These are phyloP conservation scores for Leptestheria dahalacensis DNA, from an alignment of 1,140 invertebrate species.

Conservation along the genomic window DNA sequence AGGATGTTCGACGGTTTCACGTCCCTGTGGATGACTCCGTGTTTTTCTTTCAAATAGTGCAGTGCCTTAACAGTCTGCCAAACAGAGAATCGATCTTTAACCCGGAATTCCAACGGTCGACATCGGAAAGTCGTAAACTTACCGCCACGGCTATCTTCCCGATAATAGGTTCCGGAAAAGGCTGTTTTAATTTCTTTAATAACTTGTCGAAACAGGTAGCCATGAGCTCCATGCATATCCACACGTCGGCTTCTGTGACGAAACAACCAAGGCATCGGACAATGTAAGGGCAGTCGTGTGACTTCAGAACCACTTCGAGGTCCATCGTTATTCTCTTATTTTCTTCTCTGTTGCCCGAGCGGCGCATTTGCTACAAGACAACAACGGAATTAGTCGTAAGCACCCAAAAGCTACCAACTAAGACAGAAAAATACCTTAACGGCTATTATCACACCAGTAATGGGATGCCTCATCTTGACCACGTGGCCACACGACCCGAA, in stretches of 20 bases:
- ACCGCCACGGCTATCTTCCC: constrained; percentile 88
- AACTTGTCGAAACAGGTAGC: constrained; percentile 94
- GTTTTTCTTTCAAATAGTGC: constrained; percentile 79
- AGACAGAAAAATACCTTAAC: constrained; percentile 58
- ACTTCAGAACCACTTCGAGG: constrained; percentile 56
- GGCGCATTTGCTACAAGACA: constrained; percentile 63
- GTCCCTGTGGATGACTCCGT: constrained; percentile 93
- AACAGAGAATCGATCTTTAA: constrained; percentile 19
- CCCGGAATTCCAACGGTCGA: not conserved
- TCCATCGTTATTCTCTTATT: constrained; percentile 93
- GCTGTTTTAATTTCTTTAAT: constrained; percentile 63
- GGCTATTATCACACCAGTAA: constrained; percentile 78
- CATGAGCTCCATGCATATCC: constrained; percentile 99
- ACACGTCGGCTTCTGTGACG: constrained; percentile 89
- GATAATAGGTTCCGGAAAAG: constrained; percentile 84
- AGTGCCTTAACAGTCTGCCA: constrained; percentile 74
- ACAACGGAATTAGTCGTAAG: constrained; percentile 17
- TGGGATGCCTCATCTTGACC: constrained; percentile 85
- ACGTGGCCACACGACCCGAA: constrained; percentile 92
- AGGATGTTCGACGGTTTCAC: constrained; percentile 98
- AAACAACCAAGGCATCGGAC: constrained; percentile 96
- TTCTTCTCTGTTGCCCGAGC: constrained; percentile 81
- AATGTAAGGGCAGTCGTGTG: constrained; percentile 88
- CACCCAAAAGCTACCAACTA: not conserved
- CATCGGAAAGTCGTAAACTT: constrained; percentile 26